phyloP scores from a whole-genome alignment of 2,113 vertebrate species.

The Clarias magur region DNA sequence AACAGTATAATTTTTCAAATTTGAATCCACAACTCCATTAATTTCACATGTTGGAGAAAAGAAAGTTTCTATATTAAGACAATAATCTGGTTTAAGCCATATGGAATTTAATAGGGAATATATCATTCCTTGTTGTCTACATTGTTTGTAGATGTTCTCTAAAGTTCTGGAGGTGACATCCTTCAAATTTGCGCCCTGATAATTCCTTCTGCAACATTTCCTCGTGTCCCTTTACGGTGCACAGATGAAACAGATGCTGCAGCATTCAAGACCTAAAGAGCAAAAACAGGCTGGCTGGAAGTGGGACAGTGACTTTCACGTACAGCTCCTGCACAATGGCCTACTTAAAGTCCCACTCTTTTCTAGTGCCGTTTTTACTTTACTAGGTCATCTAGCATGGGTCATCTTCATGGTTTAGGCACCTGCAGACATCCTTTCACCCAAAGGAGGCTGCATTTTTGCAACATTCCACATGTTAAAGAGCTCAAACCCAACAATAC shows the following conservation, averaged over 20 bases:
- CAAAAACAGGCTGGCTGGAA: conserved; percentile 18
- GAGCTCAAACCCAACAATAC: neutral
- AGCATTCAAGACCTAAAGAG: neutral
- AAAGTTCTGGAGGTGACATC: neutral
- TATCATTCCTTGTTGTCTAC: neutral
- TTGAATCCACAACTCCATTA: neutral
- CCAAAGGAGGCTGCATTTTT: neutral
- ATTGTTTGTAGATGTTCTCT: neutral
- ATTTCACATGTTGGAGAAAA: neutral
- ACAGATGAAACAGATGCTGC: neutral
- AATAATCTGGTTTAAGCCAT: neutral
- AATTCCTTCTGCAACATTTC: neutral
- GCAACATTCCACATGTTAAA: neutral
- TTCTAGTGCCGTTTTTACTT: neutral
- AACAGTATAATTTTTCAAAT: neutral
- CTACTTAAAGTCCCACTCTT: conserved; percentile 23
- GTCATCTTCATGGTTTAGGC: neutral
- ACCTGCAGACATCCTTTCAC: neutral
- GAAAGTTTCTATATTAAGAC: neutral
- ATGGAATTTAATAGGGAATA: neutral
- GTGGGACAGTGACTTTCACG: conserved; percentile 1
- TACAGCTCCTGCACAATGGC: conserved; percentile 18
- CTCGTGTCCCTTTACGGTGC: neutral
- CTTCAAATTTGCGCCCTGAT: neutral
- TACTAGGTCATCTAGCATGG: conserved; percentile 14